phyloP scores from a whole-genome alignment of 2,797 vertebrate species.

The Poeciliopsis infans region DNA sequence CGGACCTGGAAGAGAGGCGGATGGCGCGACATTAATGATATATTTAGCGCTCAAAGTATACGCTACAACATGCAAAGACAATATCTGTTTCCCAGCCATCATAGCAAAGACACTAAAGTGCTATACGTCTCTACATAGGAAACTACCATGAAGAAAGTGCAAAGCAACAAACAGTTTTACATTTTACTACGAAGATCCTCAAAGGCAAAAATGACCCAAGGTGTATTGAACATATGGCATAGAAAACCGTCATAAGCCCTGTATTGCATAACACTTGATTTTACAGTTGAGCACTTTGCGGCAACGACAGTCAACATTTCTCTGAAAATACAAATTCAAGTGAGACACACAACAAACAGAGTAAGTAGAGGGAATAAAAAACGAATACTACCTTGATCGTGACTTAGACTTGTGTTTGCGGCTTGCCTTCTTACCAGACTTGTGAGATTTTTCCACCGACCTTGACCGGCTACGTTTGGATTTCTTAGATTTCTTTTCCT shows the following conservation, averaged over 20 bases:
- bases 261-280: conserved; percentile 32
- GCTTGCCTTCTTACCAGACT: conserved; percentile 99
- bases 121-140: conserved; percentile 18
- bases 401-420: conserved; percentile 99
- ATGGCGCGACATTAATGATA: conserved; percentile 65
- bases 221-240: conserved; percentile 10
- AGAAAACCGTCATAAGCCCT: conserved; percentile 17
- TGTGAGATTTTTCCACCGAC: conserved; percentile 99
- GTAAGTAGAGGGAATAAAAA: conserved; percentile 81
- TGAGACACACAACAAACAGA: conserved; percentile 75
- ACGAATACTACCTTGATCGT: conserved; percentile 99
- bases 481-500: conserved; percentile 99
- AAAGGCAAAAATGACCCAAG: not conserved
- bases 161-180: conserved; percentile 18
- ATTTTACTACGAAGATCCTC: not conserved
- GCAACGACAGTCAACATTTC: conserved; percentile 19
- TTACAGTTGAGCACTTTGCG: conserved; percentile 22
- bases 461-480: conserved; percentile 97
- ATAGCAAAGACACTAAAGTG: not conserved
- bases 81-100: not conserved
- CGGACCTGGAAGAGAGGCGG: conserved; percentile 92
- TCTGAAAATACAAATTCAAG: conserved; percentile 63
- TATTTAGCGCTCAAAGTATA: conserved; percentile 26
- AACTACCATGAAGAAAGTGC: conserved; percentile 16
- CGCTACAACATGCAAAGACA: conserved; percentile 28